A percentile compares a stretch with the other conserved stretches of the same genome.
These are phyloP conservation scores for Wasmannia auropunctata DNA, from an alignment of 1,140 invertebrate genomes.

Conservation along the genomic window DNA sequence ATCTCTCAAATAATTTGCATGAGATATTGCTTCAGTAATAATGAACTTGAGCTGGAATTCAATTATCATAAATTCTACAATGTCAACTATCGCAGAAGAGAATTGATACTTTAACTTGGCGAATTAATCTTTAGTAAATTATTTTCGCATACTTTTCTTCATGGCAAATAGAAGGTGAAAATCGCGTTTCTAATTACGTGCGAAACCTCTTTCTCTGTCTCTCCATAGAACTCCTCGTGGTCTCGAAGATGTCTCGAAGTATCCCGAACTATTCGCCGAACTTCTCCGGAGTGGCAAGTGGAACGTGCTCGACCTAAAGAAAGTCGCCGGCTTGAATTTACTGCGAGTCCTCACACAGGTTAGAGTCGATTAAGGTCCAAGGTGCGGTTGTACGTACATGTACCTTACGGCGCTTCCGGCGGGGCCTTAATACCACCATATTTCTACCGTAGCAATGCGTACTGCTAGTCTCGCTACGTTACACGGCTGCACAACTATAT, in stretches of 20 bases:
- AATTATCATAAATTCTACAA: not conserved
- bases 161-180: not conserved
- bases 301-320: slow-evolving; percentile 93
- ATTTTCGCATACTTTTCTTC: not conserved
- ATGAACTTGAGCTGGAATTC: not conserved
- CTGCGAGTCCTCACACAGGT: slow-evolving; percentile 89
- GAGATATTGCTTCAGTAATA: not conserved
- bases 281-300: slow-evolving; percentile 92
- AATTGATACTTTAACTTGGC: not conserved
- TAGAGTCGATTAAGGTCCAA: slow-evolving; percentile 36
- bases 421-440: slow-evolving; percentile 31
- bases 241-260: slow-evolving; percentile 96
- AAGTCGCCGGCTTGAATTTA: slow-evolving; percentile 95
- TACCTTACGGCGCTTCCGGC: not conserved
- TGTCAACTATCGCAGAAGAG: not conserved
- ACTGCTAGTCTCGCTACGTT: not conserved
- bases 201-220: not conserved
- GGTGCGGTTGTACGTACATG: slow-evolving; percentile 17
- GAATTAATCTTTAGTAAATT: not conserved
- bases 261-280: slow-evolving; percentile 94
- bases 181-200: slow-evolving; percentile 1
- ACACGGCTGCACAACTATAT: not conserved
- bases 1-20: not conserved
- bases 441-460: slow-evolving; percentile 19
- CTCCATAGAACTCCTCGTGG: slow-evolving; percentile 91